A percentile compares a stretch with the other conserved stretches of the same genome.
phyloP scores from a whole-genome alignment of 2,113 vertebrate genomes.

The Urocitellus parryii region DNA sequence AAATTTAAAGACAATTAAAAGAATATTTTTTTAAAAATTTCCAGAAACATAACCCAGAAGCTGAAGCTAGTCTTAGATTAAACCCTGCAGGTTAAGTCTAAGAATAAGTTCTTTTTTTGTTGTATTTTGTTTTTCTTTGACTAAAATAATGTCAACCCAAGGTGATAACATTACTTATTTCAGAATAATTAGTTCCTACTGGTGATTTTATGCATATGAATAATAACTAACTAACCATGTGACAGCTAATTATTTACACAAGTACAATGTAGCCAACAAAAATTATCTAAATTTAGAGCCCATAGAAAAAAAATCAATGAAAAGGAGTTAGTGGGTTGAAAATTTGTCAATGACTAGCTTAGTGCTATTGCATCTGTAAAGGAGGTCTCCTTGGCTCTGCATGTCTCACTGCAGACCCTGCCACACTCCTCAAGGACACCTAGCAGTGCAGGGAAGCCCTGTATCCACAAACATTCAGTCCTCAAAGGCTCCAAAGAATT shows the following conservation, averaged over 20 bases:
- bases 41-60: background rate
- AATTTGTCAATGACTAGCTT: background rate
- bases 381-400: background rate
- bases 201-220: background rate
- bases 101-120: background rate
- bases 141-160: background rate
- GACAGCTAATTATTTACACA: background rate
- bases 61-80: background rate
- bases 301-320: background rate
- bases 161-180: background rate
- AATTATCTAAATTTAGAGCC: background rate
- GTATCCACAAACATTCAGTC: accelerated
- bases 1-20: no score
- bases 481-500: background rate
- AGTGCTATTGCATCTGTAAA: no score
- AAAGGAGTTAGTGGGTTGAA: background rate
- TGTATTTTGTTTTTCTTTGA: background rate
- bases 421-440: background rate
- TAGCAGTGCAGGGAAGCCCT: accelerated
- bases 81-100: background rate
- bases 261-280: background rate
- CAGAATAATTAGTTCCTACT: background rate
- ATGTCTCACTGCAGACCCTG: background rate
- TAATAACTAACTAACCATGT: background rate
- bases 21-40: background rate